Base-by-base conservation (phyloP, 2,113 vertebrate species). In the Ibidorhyncha struthersii region DNA sequence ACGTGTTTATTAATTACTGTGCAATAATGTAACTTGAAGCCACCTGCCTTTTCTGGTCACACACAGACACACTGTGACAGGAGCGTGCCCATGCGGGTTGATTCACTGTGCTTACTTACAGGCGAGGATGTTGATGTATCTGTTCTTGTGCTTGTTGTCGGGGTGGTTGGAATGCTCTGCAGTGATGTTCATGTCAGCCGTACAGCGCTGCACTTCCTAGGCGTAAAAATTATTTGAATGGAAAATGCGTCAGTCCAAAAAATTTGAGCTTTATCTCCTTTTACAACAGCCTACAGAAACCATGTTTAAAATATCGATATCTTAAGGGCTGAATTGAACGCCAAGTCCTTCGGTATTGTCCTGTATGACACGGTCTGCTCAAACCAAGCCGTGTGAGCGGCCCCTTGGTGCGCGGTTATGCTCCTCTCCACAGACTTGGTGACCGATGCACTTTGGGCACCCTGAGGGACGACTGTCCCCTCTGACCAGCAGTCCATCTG, bases 141-240 rank as follows among this genome's bases (percentile, higher is more conserved):
- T 98, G 99, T 99, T 99, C 98, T 99, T 99, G 99, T 99, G 99
- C 99, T 99, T 99, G 99, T 99, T 99, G 97, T 99, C 99, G 2
- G 99, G 99, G 95, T 99, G 99, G 97, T 99, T 99, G 97, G 99
- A 99, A 97, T 99, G 99, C 97, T 99, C 99, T n/a, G 99, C 99
- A 23, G 99, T 99, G 98, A 99, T 99, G 98, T 99, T 99, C 99
- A 99, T 99, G 96, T 99, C 99, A 5, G 98, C 98, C 0, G 99
- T 99, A 96, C 98, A 99, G 91, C 99, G 99, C 65, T 99, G 99
- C 95, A 99, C 99, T 98, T 99, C 99, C 99, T 99, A 95, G 74
- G 78, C 74, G 95, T 87, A 93, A 84, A 71, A 93, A 96, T 63
- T 73, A 95, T 84, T 90, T 8, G 38, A 55, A 96, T 7, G 59